Conservation (phyloP, 1,140 invertebrate genomes). For the Lutraria rhynchaena region DNA sequence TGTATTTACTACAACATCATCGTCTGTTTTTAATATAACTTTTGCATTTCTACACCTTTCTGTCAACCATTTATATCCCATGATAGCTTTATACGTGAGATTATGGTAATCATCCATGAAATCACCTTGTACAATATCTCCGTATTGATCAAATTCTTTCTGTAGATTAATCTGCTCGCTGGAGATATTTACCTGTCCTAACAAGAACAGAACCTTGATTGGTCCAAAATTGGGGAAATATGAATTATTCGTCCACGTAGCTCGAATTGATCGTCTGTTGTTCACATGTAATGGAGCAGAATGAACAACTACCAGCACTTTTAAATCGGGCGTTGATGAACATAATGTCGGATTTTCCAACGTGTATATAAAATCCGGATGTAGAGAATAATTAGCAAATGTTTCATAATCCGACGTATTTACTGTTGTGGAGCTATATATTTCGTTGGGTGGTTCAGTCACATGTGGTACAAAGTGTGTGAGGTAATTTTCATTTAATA, state of each 20-base stretch:
- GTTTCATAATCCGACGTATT: too few relatives aligned
- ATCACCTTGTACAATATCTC: slow-evolving; percentile 74
- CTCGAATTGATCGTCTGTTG: slow-evolving; percentile 63
- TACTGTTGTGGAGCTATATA: too few relatives aligned
- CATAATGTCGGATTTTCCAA: slow-evolving; percentile 26
- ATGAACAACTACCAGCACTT: slow-evolving; percentile 65
- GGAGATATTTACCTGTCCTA: slow-evolving; percentile 84
- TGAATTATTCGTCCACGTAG: slow-evolving; percentile 71
- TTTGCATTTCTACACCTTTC: too few relatives aligned
- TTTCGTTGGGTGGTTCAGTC: too few relatives aligned
- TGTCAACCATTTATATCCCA: too few relatives aligned
- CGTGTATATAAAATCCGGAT: too few relatives aligned
- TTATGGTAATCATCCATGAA: slow-evolving; percentile 72
- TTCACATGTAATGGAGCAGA: slow-evolving; percentile 61
- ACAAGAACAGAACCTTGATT: slow-evolving; percentile 85
- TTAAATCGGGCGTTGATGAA: slow-evolving; percentile 23
- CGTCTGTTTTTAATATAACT: too few relatives aligned
- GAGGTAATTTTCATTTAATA: too few relatives aligned
- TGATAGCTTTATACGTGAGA: slow-evolving; percentile 79
- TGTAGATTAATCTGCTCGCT: slow-evolving; percentile 49
- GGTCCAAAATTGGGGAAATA: slow-evolving; percentile 32
- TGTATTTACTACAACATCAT: too few relatives aligned
- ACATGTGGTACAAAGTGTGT: too few relatives aligned
- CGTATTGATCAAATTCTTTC: slow-evolving; percentile 56
- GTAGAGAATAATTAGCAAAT: too few relatives aligned